phyloP scores from a whole-genome alignment of 2,113 vertebrate species.

The Dicentrarchus labrax region DNA sequence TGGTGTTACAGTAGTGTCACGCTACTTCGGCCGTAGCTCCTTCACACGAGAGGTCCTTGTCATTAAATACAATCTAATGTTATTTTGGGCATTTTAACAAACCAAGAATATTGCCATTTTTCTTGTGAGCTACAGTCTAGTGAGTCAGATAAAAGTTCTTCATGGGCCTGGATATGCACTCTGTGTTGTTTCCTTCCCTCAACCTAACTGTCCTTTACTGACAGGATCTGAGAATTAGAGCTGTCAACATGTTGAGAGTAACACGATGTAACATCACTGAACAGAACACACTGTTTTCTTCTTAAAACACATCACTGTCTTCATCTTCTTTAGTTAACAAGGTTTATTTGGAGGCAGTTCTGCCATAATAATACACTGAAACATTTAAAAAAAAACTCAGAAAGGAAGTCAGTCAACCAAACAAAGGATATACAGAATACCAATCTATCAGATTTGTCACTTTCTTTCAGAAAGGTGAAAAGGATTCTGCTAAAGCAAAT shows the following conservation, averaged over 20 bases:
- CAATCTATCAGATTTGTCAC: background rate
- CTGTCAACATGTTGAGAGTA: background rate
- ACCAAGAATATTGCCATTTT: background rate
- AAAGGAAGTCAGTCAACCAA: constrained; percentile 11
- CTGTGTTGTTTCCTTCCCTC: constrained; percentile 12
- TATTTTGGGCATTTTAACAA: background rate
- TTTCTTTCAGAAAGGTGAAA: constrained; percentile 18
- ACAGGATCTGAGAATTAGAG: background rate
- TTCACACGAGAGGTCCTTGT: background rate
- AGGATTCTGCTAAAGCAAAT: background rate
- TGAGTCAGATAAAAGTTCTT: background rate
- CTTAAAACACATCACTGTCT: background rate
- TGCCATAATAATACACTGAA: background rate
- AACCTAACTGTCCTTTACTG: background rate
- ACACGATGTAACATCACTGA: background rate
- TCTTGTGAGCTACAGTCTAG: background rate
- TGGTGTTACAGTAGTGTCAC: background rate
- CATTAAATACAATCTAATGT: background rate
- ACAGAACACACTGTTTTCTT: background rate
- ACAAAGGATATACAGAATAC: constrained; percentile 15
- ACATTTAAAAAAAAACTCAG: background rate
- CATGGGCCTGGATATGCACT: background rate
- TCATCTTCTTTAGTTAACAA: background rate
- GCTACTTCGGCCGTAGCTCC: too few relatives aligned
- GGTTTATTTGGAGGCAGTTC: background rate